Evolutionary conservation across 1,140 invertebrate species (phyloP).

Genomic region (Apis laboriosa): DNA sequence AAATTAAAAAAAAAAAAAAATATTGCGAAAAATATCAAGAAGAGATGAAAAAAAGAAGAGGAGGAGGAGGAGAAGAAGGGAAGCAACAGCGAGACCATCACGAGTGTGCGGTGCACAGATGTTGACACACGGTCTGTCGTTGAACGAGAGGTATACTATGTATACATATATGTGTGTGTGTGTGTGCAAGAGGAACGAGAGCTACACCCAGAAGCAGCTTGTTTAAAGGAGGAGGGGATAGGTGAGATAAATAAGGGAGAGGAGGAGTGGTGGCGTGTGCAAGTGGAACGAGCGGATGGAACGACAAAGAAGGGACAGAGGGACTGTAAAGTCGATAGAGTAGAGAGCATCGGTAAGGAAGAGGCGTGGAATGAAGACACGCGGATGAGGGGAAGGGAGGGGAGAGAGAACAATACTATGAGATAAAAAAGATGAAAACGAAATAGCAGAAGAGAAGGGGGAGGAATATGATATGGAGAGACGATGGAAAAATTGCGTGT

Average conservation of each 20-base stretch:
- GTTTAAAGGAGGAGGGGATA: slow-evolving; percentile 8
- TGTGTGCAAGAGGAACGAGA: slow-evolving; percentile 3
- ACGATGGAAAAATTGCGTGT: slow-evolving; percentile 43
- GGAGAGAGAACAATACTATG: background rate
- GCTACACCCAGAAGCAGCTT: slow-evolving; percentile 21
- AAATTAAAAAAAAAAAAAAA: background rate
- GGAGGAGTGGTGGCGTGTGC: background rate
- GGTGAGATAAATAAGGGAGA: slow-evolving; percentile 41
- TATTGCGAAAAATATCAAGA: background rate
- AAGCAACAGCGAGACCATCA: background rate
- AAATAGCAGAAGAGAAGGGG: background rate
- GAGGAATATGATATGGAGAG: background rate
- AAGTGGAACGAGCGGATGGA: background rate
- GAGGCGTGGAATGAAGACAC: background rate
- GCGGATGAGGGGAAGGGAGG: background rate
- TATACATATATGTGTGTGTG: background rate
- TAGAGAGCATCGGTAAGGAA: background rate
- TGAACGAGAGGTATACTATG: background rate
- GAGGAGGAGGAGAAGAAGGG: background rate
- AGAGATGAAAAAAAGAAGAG: too few relatives aligned
- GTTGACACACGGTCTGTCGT: slow-evolving; percentile 41
- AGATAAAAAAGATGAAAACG: slow-evolving; percentile 39
- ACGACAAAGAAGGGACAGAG: slow-evolving; percentile 14
- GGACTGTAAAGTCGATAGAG: slow-evolving; percentile 32
- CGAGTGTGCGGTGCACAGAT: slow-evolving; percentile 13